Conservation (phyloP, 2,113 vertebrate species). For the Trinectes maculatus region DNA sequence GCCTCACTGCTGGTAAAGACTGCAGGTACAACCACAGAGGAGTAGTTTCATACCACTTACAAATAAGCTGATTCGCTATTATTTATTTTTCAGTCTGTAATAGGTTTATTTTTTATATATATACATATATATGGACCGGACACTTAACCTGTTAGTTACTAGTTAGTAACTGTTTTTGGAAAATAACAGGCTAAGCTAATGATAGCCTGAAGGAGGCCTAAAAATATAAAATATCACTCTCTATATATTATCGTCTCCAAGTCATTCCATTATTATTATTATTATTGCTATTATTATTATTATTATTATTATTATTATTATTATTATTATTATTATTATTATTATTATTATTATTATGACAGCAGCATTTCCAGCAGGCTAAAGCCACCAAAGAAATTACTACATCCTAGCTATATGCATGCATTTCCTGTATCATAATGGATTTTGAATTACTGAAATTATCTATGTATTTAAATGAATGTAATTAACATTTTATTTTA, state of each 20-base stretch:
- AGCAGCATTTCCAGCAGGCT: conserved; percentile 65
- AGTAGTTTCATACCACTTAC: conserved; percentile 55
- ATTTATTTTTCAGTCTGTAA: conserved; percentile 61
- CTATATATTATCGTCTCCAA: conserved; percentile 58
- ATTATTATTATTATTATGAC: conserved; percentile 56
- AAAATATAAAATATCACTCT: conserved; percentile 35
- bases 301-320: conserved; percentile 55
- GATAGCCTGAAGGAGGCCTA: conserved; percentile 58
- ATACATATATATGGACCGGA: conserved; percentile 26
- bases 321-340: conserved; percentile 45
- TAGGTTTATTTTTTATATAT: conserved; percentile 15
- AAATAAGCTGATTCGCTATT: conserved; percentile 43
- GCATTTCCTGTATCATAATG: conserved; percentile 77
- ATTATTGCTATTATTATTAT: conserved; percentile 46
- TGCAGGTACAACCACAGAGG: conserved; percentile 25
- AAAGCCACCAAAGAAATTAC: conserved; percentile 82
- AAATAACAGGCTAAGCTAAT: conserved; percentile 42
- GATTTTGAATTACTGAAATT: conserved; percentile 72
- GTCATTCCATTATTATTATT: conserved; percentile 26
- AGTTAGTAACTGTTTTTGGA: conserved; percentile 17
- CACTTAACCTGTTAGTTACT: conserved; percentile 34
- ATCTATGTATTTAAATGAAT: conserved; percentile 84
- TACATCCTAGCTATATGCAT: conserved; percentile 77
- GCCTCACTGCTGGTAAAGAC: conserved; percentile 35
- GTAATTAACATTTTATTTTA: conserved; percentile 79